These are phyloP conservation scores for Datnioides undecimradiatus DNA, from an alignment of 2,113 vertebrate species.

Conservation along the genomic window DNA sequence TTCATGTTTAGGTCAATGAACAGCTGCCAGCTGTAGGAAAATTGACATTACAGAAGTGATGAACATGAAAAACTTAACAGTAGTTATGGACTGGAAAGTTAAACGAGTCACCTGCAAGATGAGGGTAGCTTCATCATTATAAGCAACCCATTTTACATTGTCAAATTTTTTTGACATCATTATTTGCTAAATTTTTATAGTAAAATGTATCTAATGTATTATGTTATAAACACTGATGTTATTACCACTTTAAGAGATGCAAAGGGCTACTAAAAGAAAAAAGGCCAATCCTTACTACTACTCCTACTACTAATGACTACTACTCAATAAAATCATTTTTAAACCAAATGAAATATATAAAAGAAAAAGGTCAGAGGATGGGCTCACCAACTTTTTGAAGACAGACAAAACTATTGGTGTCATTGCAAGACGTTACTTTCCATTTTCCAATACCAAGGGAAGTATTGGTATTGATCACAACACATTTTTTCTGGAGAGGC, in stretches of 20 bases:
- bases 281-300: not conserved
- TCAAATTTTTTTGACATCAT: not conserved
- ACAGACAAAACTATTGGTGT: constrained; percentile 86
- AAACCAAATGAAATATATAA: not conserved
- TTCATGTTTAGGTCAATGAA: not conserved
- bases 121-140: not conserved
- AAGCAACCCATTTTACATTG: not conserved
- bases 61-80: too few relatives aligned
- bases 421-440: constrained; percentile 82
- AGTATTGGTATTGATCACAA: constrained; percentile 77
- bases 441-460: constrained; percentile 81
- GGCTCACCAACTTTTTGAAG: constrained; percentile 81
- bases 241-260: not conserved
- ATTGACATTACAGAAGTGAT: too few relatives aligned
- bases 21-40: not conserved
- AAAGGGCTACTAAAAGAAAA: not conserved
- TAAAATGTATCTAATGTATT: too few relatives aligned
- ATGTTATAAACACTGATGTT: not conserved
- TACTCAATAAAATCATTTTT: constrained; percentile 10
- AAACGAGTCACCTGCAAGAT: not conserved
- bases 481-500: constrained; percentile 74
- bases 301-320: too few relatives aligned
- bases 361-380: not conserved
- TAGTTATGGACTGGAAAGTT: too few relatives aligned
- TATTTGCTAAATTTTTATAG: too few relatives aligned